Percentiles rank a stretch among this genome's conserved stretches.
These are phyloP conservation scores for Syngnathus floridae DNA, from an alignment of 2,113 vertebrate species.

Conservation along the genomic window DNA sequence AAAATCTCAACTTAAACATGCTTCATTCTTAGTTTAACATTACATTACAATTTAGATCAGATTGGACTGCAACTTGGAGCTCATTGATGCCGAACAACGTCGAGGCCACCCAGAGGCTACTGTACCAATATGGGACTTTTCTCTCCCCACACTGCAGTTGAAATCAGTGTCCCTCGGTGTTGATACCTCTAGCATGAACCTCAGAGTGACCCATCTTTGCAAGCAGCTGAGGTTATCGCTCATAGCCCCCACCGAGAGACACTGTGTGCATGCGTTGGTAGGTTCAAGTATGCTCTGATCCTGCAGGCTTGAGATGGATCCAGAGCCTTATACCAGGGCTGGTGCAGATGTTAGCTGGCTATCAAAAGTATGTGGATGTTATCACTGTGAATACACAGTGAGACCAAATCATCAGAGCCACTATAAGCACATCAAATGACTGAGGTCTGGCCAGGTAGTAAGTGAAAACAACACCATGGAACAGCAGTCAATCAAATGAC, in stretches of 20 bases:
- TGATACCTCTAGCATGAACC: constrained; percentile 35
- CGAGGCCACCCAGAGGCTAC: too few species aligned
- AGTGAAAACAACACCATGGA: constrained; percentile 20
- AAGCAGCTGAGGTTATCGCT: constrained; percentile 36
- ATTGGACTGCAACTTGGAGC: too few species aligned
- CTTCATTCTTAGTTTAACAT: too few species aligned
- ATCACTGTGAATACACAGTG: too few species aligned
- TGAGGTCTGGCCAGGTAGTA: constrained; percentile 9
- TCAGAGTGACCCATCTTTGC: constrained; percentile 11
- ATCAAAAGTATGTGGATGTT: too few species aligned
- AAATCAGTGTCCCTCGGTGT: constrained; percentile 4
- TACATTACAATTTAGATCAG: too few species aligned
- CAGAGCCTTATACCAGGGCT: constrained; percentile 52
- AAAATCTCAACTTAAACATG: too few species aligned
- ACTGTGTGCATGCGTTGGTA: constrained; percentile 5
- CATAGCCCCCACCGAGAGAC: constrained; percentile 8
- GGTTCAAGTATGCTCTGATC: constrained; percentile 46
- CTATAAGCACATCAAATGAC: not conserved
- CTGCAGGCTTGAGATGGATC: constrained; percentile 53
- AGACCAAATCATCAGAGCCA: too few species aligned
- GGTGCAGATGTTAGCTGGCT: constrained; percentile 16
- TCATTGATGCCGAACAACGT: too few species aligned
- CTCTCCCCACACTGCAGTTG: too few species aligned
- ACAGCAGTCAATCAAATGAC: constrained; percentile 8
- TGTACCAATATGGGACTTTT: not conserved